A percentile compares a stretch with the other conserved stretches of the same genome.
Evolutionary conservation across 92 coral and sea anemone genomes (phyloP).

Genomic region (Metridium senile): DNA sequence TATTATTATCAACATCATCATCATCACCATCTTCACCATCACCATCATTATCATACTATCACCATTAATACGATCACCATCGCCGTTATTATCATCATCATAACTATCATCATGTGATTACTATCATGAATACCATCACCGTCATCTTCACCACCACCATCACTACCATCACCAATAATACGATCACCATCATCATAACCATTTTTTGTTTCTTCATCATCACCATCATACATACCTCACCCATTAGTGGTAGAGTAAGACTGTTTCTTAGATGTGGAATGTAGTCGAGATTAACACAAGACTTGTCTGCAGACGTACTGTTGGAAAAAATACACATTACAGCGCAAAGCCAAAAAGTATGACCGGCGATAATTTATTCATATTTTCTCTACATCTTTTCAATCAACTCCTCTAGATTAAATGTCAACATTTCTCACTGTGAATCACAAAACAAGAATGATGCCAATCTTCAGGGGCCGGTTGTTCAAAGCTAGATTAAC

Average conservation of each 20-base stretch:
- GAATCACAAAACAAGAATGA: too few relatives aligned
- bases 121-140: not conserved
- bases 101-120: not conserved
- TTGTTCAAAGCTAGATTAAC: too few relatives aligned
- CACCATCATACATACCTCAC: constrained; percentile 75
- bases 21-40: not conserved
- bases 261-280: constrained; percentile 79
- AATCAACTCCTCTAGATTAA: too few relatives aligned
- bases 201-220: too few relatives aligned
- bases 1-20: not conserved
- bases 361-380: too few relatives aligned
- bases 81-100: not conserved
- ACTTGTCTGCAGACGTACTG: constrained; percentile 82
- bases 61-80: not conserved
- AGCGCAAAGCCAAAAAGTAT: constrained; percentile 4
- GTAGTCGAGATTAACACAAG: constrained; percentile 81
- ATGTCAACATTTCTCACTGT: too few relatives aligned
- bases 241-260: constrained; percentile 75
- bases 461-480: not conserved
- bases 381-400: too few relatives aligned
- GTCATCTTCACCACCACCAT: not conserved
- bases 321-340: not conserved
- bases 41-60: not conserved
- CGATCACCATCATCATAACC: not conserved
- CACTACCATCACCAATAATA: not conserved